Base-by-base conservation (phyloP, 35 echinoderm and acorn worm species). In the Lytechinus pictus region DNA sequence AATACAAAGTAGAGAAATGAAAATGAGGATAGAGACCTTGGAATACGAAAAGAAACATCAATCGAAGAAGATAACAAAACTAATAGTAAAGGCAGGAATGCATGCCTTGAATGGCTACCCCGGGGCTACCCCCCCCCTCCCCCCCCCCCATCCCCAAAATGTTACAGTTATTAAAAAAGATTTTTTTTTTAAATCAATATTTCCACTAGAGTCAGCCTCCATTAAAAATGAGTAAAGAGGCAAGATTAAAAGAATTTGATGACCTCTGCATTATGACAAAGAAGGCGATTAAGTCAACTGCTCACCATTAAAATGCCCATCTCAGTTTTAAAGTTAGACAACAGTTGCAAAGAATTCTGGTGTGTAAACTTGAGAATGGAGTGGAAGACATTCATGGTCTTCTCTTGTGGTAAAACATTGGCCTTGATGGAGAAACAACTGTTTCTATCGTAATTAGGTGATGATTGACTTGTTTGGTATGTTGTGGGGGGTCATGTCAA, bases 401-500 rank as follows among this genome's bases (percentile, higher is more conserved):
- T 79, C 12, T 79, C 6, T 5, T 79, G 66, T 79, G 66, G 66
- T 79, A 79, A n/a, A 79, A 79, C 66, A 79, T 79, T 79, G 19
- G 19, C 66, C 66, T 79, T 79, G 66, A 79, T 79, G 66, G 66
- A 79, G 66, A 16, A 79, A 24, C 66, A 79, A 79, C 66, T 79
- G 66, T 79, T 79, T 79, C 66, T 79, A 79, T 24, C 66, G 4
- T 79, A 79, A 79, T 79, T 79, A 79, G 66, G 66, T 79, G 66
- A 79, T 79, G 66, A 79, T 79, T 16, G 66, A 79, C 66, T 79
- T 79, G 66, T 79, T 79, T 79, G 66, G 66, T 24, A 79, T 79
- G 66, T 79, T 79, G 66, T 79, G 66, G 66, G 66, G 66, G 66
- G 66, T 79, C 66, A 79, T 79, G 66, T 79, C 66, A 79, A 24